A percentile compares a stretch with the other conserved stretches of the same genome.
These are phyloP conservation scores for Dryas iulia DNA, from an alignment of 1,140 invertebrate species.

Conservation along the genomic window DNA sequence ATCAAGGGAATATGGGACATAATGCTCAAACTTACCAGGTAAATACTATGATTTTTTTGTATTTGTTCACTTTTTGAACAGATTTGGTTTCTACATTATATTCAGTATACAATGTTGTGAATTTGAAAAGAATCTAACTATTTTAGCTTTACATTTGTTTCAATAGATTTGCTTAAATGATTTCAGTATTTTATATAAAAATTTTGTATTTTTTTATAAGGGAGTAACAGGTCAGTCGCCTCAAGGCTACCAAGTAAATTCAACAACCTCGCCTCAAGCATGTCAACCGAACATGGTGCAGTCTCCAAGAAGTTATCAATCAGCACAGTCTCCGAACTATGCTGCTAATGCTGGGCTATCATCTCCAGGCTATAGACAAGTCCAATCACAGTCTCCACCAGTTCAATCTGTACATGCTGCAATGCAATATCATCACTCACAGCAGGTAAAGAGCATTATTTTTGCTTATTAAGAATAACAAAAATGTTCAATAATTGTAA, in stretches of 20 bases:
- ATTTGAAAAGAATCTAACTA: no score
- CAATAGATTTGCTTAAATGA: no score
- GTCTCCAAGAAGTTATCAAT: constrained; percentile 66
- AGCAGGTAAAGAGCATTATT: constrained; percentile 52
- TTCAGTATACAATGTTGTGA: no score
- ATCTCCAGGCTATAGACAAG: constrained; percentile 67
- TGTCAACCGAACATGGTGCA: constrained; percentile 63
- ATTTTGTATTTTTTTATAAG: background rate
- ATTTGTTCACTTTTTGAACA: no score
- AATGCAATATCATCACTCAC: constrained; percentile 72
- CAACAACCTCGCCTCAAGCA: constrained; percentile 51
- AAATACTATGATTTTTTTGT: constrained; percentile 21
- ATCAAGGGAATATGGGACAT: constrained; percentile 65
- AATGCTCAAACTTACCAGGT: constrained; percentile 66
- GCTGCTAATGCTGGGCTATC: constrained; percentile 56
- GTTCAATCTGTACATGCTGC: constrained; percentile 61
- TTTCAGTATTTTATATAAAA: background rate
- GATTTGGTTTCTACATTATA: no score
- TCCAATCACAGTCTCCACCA: constrained; percentile 62
- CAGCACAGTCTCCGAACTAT: constrained; percentile 62
- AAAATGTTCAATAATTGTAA: background rate
- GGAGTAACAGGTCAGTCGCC: constrained; percentile 56
- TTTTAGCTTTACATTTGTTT: no score
- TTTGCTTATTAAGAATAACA: no score
- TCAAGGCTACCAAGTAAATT: constrained; percentile 65